Evolutionary conservation across 2,113 vertebrate genomes (phyloP), one percentile per base, ranked within the genome.

Genomic region (Scatophagus argus): DNA sequence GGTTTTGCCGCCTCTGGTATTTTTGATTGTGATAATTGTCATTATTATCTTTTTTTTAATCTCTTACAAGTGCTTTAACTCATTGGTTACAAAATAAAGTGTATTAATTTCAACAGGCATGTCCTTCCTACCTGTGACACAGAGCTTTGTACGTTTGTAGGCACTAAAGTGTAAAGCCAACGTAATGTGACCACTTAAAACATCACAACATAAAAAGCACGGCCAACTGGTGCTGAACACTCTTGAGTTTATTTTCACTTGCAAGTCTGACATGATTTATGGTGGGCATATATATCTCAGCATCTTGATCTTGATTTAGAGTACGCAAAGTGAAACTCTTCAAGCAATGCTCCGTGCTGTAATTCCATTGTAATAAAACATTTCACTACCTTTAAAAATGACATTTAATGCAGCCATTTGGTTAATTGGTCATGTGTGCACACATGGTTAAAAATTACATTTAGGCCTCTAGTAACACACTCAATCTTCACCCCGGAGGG

Each of bases 391-490:
- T 64, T 78, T 51, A 29, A 46, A 71, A 66, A 10, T 34, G 8
- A 65, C 39, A 43, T 75, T 74, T 62, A 41, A 52, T 59, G 3
- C 5, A 41, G 19, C 19, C 17, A 4, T 74, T 75, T 79, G 36
- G 27, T 59, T 69, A 68, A 82, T 82, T 79, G 55, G 81, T 70
- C 10, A 17, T 59, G 63, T 61, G 34, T 38, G 47, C 25, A 29
- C 41, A 69, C 25, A 32, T 73, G 65, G 71, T 83, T 81, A 68
- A 80, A 84, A 60, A 84, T 82, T 56, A 43, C 63, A 55, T 59
- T 62, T 52, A 21, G 19, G 8, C 21, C 21, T 31, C 44, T 31
- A 6, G 46, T 56, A 79, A 70, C 25, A 55, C 52, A 80, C 69
- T 65, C 10, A 79, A 44, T 70, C 58, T 58, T 19, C 17, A 16